These are phyloP conservation scores for Rostratula benghalensis DNA, from an alignment of 2,113 vertebrate species.

Conservation along the genomic window DNA sequence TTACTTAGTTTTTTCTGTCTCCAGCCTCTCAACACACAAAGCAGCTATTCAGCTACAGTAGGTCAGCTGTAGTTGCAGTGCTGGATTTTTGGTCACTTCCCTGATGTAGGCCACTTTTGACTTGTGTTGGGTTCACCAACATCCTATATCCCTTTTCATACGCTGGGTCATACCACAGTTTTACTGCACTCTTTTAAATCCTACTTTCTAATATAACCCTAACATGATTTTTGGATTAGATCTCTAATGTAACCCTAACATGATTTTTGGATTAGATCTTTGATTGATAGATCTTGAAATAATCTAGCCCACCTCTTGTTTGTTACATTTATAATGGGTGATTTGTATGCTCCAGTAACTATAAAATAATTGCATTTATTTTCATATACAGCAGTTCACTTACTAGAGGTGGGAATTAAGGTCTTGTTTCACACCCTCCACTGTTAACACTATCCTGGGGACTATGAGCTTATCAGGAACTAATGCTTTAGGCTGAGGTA, in stretches of 20 bases:
- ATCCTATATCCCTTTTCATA: neutral
- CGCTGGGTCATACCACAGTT: neutral
- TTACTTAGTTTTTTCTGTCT: neutral
- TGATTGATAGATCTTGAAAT: neutral
- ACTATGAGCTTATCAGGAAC: neutral
- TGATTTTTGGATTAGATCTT: neutral
- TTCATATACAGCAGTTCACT: neutral
- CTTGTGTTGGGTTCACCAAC: rapidly evolving
- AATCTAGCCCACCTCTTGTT: neutral
- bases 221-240: neutral
- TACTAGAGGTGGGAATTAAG: neutral
- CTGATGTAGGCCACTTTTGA: neutral
- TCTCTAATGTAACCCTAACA: neutral
- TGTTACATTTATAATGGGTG: neutral
- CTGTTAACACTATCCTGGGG: neutral
- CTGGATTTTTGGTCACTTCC: neutral
- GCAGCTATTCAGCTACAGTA: neutral
- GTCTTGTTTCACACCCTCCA: neutral
- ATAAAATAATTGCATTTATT: neutral
- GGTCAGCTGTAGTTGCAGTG: neutral
- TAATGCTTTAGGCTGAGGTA: neutral
- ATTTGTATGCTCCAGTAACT: neutral
- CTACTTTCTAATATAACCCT: neutral
- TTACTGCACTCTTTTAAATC: neutral
- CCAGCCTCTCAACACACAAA: neutral